Evolutionary conservation across 2,113 vertebrate genomes (phyloP), one percentile per base, ranked within the genome.

Genomic region (Oreotrochilus melanogaster): DNA sequence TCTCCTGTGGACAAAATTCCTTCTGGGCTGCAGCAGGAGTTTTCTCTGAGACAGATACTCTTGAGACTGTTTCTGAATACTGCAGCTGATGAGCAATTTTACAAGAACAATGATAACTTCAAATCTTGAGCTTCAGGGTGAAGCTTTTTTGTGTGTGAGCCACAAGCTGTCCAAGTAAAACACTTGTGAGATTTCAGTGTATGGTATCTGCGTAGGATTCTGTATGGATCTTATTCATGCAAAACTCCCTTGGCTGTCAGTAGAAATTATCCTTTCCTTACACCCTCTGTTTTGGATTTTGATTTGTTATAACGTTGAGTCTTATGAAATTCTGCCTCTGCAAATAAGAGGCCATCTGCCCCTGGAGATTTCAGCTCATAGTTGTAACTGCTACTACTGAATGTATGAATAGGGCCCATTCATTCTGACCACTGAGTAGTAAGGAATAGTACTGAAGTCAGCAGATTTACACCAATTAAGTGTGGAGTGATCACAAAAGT

Each of bases 261-360:
- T 54, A 14, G 50, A 89, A 86, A 42, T 69, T 83, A 65, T 88
- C 14, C 62, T 87, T 78, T 81, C 74, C 70, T 93, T 67, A 14
- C 30, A 18, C 11, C 27, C 5, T 3, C 35, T 81, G 0, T 54
- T 96, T 92, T 86, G 75, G 64, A 73, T 83, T 75, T 47, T 73
- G 69, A 61, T 85, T 89, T 92, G 30, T 65, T 93, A 64, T 92
- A 58, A 42, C 60, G 16, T 19, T 27, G 47, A 71, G 42, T 50
- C 92, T 69, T 90, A 47, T 94, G 95, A 96, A 96, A 93, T 85
- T 92, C 78, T 90, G 58, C 60, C 89, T 80, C 82, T 81, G 72
- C 64, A 88, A 90, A 80, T 83, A 80, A 78, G 71, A 50, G 62
- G 27, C 56, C 54, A 73, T 93, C 33, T 88, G 43, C 39, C 86